Conservation (phyloP, 2,888 invertebrate genomes). For the Cheilosia vulpina region DNA sequence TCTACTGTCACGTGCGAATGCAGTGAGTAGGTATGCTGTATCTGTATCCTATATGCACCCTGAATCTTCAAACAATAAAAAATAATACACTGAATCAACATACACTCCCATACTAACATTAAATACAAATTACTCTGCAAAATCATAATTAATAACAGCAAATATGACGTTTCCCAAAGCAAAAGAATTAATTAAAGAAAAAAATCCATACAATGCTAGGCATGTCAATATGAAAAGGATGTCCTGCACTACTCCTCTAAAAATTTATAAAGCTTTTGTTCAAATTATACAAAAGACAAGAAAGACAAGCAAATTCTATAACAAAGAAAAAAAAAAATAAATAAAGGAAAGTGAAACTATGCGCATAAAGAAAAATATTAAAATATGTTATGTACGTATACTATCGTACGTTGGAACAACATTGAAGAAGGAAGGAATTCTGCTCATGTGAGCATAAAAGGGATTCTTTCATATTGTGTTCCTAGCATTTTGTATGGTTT, state of each 20-base stretch:
- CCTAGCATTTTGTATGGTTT: conserved; percentile 16
- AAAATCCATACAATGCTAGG: conserved; percentile 36
- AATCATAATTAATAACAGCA: conserved; percentile 64
- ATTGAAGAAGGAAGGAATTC: conserved; percentile 55
- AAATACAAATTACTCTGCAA: conserved; percentile 11
- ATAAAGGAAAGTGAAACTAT: conserved; percentile 54
- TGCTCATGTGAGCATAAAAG: conserved; percentile 65
- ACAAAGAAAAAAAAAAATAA: conserved; percentile 46
- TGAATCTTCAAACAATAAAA: neutral
- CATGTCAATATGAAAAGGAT: conserved; percentile 59
- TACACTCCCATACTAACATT: neutral
- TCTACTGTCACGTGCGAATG: neutral
- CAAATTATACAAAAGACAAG: conserved; percentile 67
- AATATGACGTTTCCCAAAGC: conserved; percentile 24
- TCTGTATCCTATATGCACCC: too few relatives aligned
- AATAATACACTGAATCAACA: neutral
- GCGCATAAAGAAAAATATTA: conserved; percentile 60
- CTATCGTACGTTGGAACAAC: conserved; percentile 45
- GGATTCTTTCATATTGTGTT: conserved; percentile 24
- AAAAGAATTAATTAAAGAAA: conserved; percentile 56
- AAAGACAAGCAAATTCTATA: conserved; percentile 55
- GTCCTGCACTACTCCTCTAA: conserved; percentile 11
- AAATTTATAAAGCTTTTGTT: conserved; percentile 65
- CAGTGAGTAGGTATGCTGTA: neutral
- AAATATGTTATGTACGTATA: conserved; percentile 17